These are phyloP conservation scores for Luehdorfia chinensis DNA, from an alignment of 1,140 invertebrate species.

Conservation along the genomic window DNA sequence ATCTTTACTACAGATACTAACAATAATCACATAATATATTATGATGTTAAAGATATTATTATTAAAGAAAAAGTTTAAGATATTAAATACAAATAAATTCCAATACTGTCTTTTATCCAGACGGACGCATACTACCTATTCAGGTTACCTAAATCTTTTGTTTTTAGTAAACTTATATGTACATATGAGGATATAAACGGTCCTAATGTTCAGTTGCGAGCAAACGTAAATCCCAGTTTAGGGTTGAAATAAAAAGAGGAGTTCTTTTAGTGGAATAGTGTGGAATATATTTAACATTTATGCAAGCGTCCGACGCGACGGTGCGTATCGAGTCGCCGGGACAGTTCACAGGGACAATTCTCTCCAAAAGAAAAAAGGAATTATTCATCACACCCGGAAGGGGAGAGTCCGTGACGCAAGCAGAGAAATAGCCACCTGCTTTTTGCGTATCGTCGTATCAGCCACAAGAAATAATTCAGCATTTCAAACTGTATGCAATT, in stretches of 20 bases:
- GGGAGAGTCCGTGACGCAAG: slow-evolving; percentile 75
- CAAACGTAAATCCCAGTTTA: slow-evolving; percentile 62
- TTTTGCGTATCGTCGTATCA: slow-evolving; percentile 26
- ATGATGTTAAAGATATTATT: no score
- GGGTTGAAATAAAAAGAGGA: slow-evolving; percentile 65
- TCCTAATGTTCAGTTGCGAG: slow-evolving; percentile 48
- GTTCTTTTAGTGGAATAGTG: slow-evolving; percentile 61
- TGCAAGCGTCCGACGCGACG: slow-evolving; percentile 59
- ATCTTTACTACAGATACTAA: no score
- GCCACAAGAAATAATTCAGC: background rate
- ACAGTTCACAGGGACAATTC: slow-evolving; percentile 72
- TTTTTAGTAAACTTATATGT: slow-evolving; percentile 29
- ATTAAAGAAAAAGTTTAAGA: no score
- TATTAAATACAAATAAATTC: slow-evolving; percentile 12
- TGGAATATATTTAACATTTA: slow-evolving; percentile 70
- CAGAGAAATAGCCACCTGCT: slow-evolving; percentile 65
- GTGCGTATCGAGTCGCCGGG: slow-evolving; percentile 66
- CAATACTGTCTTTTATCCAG: slow-evolving; percentile 11
- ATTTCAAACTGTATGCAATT: slow-evolving; percentile 20
- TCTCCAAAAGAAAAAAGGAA: slow-evolving; percentile 70
- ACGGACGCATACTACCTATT: background rate
- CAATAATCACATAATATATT: no score
- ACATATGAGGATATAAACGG: slow-evolving; percentile 32
- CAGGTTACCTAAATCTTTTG: slow-evolving; percentile 20
- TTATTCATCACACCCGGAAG: slow-evolving; percentile 77